Percentiles rank a stretch among this genome's conserved stretches.
Conservation (phyloP, 2,888 invertebrate species). For the Trisateles emortualis region DNA sequence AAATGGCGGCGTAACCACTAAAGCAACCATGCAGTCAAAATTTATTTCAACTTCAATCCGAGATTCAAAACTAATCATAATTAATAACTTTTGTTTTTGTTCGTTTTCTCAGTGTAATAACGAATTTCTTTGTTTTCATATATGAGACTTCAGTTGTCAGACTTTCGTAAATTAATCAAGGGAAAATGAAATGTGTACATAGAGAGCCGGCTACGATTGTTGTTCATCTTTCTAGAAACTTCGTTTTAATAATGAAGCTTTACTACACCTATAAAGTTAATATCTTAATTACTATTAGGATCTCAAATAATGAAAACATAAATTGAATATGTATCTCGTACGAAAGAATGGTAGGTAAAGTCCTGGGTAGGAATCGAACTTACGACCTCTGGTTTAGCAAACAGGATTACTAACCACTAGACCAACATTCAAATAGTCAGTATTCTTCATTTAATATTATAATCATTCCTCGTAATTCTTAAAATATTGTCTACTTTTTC, state of each 20-base stretch:
- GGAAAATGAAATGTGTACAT: neutral
- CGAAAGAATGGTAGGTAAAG: neutral
- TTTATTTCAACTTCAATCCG: neutral
- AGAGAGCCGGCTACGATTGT: no score
- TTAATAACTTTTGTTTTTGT: conserved; percentile 1
- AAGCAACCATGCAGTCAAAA: no score
- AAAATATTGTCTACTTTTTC: no score
- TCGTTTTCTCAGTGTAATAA: neutral
- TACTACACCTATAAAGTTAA: neutral
- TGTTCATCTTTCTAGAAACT: neutral
- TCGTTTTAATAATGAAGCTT: neutral
- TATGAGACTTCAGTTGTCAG: neutral
- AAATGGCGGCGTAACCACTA: no score
- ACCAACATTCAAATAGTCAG: no score
- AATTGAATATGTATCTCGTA: neutral
- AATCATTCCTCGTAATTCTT: no score
- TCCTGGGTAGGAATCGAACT: no score
- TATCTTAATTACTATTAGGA: neutral
- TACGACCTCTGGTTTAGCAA: no score
- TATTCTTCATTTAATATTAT: no score
- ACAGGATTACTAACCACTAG: no score
- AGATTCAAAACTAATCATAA: neutral
- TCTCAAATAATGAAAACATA: conserved; percentile 1
- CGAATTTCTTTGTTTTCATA: neutral
- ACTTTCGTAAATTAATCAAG: neutral